phyloP scores from a whole-genome alignment of 2,888 invertebrate species.

The Limulus polyphemus region DNA sequence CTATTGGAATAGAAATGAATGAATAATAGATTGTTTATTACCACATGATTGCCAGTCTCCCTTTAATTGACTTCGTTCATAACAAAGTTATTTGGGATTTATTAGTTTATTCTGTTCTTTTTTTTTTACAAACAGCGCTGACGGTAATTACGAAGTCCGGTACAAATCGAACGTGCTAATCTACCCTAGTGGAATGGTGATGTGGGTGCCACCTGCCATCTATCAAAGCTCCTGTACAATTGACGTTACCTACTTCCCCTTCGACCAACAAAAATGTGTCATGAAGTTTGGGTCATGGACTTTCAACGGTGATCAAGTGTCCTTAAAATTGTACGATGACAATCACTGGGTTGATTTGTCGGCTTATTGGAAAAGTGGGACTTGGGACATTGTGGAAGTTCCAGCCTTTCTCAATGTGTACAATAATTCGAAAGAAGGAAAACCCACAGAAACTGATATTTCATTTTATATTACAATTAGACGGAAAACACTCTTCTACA shows the following conservation, averaged over 20 bases:
- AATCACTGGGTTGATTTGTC: conserved; percentile 91
- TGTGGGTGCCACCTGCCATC: conserved; percentile 99
- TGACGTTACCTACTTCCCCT: conserved; percentile 98
- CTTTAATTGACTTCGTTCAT: no score
- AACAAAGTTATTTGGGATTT: no score
- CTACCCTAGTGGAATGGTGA: conserved; percentile 87
- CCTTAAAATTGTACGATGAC: conserved; percentile 81
- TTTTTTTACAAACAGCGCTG: conserved; percentile 57
- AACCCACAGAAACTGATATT: conserved; percentile 84
- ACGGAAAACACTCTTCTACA: conserved; percentile 96
- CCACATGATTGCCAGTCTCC: no score
- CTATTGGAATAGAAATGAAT: no score
- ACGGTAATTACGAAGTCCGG: conserved; percentile 98
- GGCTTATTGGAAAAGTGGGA: conserved; percentile 95
- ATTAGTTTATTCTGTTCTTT: no score
- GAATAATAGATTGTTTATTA: no score
- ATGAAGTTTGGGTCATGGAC: conserved; percentile 99
- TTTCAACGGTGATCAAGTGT: conserved; percentile 93
- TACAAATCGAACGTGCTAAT: conserved; percentile 98
- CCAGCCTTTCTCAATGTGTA: conserved; percentile 72
- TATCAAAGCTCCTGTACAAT: conserved; percentile 99
- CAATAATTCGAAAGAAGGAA: conserved; percentile 54
- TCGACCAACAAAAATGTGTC: conserved; percentile 97
- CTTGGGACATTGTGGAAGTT: conserved; percentile 92
- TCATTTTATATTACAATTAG: conserved; percentile 93